phyloP scores from a whole-genome alignment of 2,888 invertebrate species.

The Campoplex nolae region DNA sequence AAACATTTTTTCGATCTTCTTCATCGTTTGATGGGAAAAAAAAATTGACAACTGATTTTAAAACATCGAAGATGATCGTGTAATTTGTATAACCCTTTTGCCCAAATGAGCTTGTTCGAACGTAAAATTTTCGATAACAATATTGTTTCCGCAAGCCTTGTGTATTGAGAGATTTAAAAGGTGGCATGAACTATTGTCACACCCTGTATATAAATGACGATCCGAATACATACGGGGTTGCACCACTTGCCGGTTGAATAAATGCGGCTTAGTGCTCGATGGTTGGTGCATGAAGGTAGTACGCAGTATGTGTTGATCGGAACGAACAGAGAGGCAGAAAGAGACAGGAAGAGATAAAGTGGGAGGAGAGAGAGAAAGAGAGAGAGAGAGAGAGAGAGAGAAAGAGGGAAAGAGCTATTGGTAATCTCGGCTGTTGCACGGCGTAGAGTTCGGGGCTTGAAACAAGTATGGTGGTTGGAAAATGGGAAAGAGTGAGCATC shows the following conservation, averaged over 20 bases:
- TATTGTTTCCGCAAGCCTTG: not conserved
- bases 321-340: not conserved
- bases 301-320: conserved; percentile 12
- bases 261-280: conserved; percentile 31
- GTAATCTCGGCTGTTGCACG: conserved; percentile 47
- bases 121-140: not conserved
- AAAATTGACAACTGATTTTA: too few relatives aligned
- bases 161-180: not conserved
- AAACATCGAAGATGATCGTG: too few relatives aligned
- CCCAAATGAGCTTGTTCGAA: too few relatives aligned
- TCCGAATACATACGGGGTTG: conserved; percentile 23
- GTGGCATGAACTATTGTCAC: not conserved
- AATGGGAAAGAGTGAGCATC: conserved; percentile 44
- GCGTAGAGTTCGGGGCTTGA: conserved; percentile 46
- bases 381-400: conserved; percentile 15
- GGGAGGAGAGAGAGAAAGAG: not conserved
- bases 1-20: not conserved
- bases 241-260: conserved; percentile 56
- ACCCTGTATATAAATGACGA: not conserved
- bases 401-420: conserved; percentile 2
- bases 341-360: not conserved
- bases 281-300: conserved; percentile 26
- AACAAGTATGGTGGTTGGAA: conserved; percentile 60
- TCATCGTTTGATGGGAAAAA: too few relatives aligned
- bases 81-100: too few relatives aligned